A percentile compares a stretch with the other conserved stretches of the same genome.
phyloP scores from a whole-genome alignment of 2,797 vertebrate species.

The Rhinogobio ventralis region DNA sequence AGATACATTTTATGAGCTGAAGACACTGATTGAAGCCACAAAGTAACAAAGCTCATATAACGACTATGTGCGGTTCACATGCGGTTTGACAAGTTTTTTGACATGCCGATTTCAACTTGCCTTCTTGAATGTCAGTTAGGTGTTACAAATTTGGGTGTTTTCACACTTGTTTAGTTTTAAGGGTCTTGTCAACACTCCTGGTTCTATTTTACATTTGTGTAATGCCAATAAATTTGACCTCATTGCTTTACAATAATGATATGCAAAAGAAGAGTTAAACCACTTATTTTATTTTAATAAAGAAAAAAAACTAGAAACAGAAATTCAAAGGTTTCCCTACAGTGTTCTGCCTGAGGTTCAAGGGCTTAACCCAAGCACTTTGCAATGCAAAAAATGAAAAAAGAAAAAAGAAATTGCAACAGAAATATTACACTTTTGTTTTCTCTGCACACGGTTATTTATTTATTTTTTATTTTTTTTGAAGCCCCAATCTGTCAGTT shows the following conservation, averaged over 20 bases:
- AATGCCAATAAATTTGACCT: not conserved
- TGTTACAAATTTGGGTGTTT: not conserved
- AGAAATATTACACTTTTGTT: conserved; percentile 9
- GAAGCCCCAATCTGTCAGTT: not conserved
- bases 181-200: not conserved
- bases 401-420: not conserved
- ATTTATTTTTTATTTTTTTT: not conserved
- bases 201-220: not conserved
- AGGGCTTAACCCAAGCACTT: not conserved
- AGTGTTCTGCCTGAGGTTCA: not conserved
- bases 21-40: not conserved
- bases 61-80: not conserved
- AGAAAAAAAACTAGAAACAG: not conserved
- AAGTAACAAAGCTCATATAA: not conserved
- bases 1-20: conserved; percentile 15
- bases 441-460: not conserved
- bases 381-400: conserved; percentile 2
- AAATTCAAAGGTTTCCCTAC: conserved; percentile 13
- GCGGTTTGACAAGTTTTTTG: conserved; percentile 11
- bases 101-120: not conserved
- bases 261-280: not conserved
- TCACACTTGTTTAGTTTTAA: not conserved
- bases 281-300: not conserved
- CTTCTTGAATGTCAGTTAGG: not conserved
- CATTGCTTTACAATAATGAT: not conserved